Base-by-base conservation (phyloP, 2,113 vertebrate genomes). In the Bos javanicus region DNA sequence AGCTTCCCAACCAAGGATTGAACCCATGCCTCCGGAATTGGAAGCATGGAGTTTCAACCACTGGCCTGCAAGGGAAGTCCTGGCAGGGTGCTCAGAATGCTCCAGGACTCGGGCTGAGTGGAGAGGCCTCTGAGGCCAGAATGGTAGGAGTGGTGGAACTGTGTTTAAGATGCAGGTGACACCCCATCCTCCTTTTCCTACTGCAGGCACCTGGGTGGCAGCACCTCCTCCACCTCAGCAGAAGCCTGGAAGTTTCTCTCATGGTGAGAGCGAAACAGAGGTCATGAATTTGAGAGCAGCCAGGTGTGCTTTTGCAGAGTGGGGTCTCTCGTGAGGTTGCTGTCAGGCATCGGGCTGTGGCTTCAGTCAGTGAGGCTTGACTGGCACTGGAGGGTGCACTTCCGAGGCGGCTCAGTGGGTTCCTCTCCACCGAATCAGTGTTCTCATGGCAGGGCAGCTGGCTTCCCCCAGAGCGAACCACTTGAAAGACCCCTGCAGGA, bases 11-110 rank as follows among this genome's bases (percentile, higher is more conserved):
- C n/a, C 19, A 39, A 39, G n/a, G 67, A 71, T 71, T 5, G 21
- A 71, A 71, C 19, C 2, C n/a, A 12, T 12, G 67, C 2, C 67
- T 5, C n/a, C 0, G 5, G 67, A 39, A 71, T 23, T 71, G n/a
- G n/a, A 71, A 71, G 67, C 67, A 71, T 0, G 0, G 67, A 71
- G n/a, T 39, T 71, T 71, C n/a, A 23, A 0, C 67, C 67, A 6
- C 67, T 71, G 67, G 67, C 67, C 64, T 71, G 19, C 67, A 5
- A 23, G 67, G n/a, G 67, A 36, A 23, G 67, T 36, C 10, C n/a
- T 46, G 74, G 7, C 30, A 48, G 11, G 19, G 60, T 57, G 36
- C 46, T 90, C 30, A 30, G 46, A 88, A n/a, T 85, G 25, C 54
- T 36, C 15, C 30, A 33, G 2, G 48, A 52, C 43, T 80, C 4